phyloP scores from a whole-genome alignment of 2,113 vertebrate species.

The Corvus moneduloides region DNA sequence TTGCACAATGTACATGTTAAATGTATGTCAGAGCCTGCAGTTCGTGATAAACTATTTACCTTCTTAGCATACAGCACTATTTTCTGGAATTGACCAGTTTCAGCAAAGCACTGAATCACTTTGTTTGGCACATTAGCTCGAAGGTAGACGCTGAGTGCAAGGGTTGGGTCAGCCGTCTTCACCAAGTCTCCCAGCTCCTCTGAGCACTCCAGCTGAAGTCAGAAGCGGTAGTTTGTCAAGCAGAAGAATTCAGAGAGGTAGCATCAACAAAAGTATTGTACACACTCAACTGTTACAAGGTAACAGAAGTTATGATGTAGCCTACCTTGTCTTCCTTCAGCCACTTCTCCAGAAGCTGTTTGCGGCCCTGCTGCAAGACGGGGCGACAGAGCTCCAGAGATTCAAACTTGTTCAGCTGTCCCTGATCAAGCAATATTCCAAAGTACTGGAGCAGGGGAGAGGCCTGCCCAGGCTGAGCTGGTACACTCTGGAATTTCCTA shows the following conservation, averaged over 20 bases:
- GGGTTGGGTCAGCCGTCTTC: slow-evolving; percentile 84
- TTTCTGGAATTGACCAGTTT: slow-evolving; percentile 94
- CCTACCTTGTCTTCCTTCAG: slow-evolving; percentile 92
- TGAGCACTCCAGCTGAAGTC: slow-evolving; percentile 85
- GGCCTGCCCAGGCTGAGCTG: slow-evolving; percentile 86
- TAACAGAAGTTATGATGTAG: background rate
- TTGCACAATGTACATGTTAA: background rate
- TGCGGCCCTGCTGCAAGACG: slow-evolving; percentile 89
- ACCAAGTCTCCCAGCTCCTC: slow-evolving; percentile 92
- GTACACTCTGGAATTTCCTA: slow-evolving; percentile 87
- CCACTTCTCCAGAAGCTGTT: slow-evolving; percentile 93
- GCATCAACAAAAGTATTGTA: background rate
- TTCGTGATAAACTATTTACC: slow-evolving; percentile 67
- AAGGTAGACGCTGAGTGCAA: slow-evolving; percentile 92
- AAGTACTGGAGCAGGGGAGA: slow-evolving; percentile 92
- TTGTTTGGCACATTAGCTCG: slow-evolving; percentile 90
- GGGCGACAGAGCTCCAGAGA: slow-evolving; percentile 90
- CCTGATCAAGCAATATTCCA: slow-evolving; percentile 90
- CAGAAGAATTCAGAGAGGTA: background rate
- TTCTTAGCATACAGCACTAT: slow-evolving; percentile 93
- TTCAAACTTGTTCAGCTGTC: slow-evolving; percentile 91
- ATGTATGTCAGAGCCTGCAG: background rate
- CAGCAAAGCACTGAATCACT: slow-evolving; percentile 94
- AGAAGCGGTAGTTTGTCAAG: slow-evolving; percentile 1
- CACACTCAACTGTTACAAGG: background rate